Evolutionary conservation across 64 coral and sea anemone species (phyloP).

Genomic region (Actinia tenebrosa): DNA sequence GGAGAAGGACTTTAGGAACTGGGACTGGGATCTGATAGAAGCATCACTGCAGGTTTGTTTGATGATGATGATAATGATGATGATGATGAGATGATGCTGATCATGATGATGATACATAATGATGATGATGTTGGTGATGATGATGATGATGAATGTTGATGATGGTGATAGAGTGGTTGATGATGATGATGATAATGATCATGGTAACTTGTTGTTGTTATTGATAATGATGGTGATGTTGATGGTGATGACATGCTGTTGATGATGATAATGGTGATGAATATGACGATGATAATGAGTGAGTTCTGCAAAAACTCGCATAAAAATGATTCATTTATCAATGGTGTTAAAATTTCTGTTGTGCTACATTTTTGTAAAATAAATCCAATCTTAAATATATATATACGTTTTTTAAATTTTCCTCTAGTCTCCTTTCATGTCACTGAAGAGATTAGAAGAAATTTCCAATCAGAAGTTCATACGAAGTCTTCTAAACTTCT

Average conservation of each 20-base stretch:
- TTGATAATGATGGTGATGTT: not conserved
- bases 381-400: not conserved
- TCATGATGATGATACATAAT: no score
- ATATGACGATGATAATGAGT: not conserved
- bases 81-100: no score
- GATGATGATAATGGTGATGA: not conserved
- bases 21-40: slow-evolving; percentile 62
- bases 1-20: slow-evolving; percentile 56
- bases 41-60: slow-evolving; percentile 52
- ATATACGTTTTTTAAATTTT: not conserved
- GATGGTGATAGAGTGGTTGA: not conserved
- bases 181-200: not conserved
- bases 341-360: not conserved
- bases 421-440: slow-evolving; percentile 48
- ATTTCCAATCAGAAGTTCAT: slow-evolving; percentile 70
- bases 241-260: not conserved
- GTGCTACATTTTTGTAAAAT: not conserved
- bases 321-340: no score
- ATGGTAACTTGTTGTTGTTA: not conserved
- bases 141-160: no score
- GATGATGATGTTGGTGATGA: no score
- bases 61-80: not conserved
- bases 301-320: no score
- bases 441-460: slow-evolving; percentile 55
- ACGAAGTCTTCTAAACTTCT: slow-evolving; percentile 85